Conservation (phyloP, 2,888 invertebrate genomes). For the Parascotia fuliginaria region DNA sequence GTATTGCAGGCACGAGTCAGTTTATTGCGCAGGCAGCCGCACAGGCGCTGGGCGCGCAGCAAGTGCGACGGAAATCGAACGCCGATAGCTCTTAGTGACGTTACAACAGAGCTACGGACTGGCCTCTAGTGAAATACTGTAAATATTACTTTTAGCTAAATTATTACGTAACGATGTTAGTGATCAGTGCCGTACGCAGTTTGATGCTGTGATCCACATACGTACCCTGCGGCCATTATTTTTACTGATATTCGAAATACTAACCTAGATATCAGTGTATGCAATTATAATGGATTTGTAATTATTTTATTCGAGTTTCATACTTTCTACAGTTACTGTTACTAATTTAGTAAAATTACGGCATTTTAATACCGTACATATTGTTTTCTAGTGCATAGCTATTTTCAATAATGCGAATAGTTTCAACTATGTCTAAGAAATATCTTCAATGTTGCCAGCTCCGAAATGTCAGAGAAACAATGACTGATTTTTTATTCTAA, state of each 20-base stretch:
- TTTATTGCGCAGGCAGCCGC: conserved; percentile 77
- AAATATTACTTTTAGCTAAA: conserved; percentile 60
- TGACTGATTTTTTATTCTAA: conserved; percentile 35
- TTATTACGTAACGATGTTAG: conserved; percentile 49
- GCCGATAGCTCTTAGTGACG: conserved; percentile 80
- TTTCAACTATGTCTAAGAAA: conserved; percentile 14
- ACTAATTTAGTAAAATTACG: conserved; percentile 24
- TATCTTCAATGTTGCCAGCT: conserved; percentile 39
- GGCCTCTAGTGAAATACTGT: conserved; percentile 59
- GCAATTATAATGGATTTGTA: conserved; percentile 28
- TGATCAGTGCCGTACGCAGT: conserved; percentile 54
- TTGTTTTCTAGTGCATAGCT: conserved; percentile 35
- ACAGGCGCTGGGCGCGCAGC: conserved; percentile 73
- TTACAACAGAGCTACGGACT: conserved; percentile 5
- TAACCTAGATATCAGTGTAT: conserved; percentile 33
- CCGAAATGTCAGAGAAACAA: conserved; percentile 30
- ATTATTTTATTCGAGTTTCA: conserved; percentile 30
- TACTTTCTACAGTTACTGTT: conserved; percentile 22
- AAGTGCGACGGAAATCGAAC: conserved; percentile 82
- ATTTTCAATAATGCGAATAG: conserved; percentile 26
- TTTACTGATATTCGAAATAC: conserved; percentile 43
- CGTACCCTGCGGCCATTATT: conserved; percentile 48
- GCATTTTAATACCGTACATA: conserved; percentile 24
- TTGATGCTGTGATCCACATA: conserved; percentile 53
- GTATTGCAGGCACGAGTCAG: conserved; percentile 71